phyloP scores from a whole-genome alignment of 2,888 invertebrate genomes.

The Isotomurus palustris region DNA sequence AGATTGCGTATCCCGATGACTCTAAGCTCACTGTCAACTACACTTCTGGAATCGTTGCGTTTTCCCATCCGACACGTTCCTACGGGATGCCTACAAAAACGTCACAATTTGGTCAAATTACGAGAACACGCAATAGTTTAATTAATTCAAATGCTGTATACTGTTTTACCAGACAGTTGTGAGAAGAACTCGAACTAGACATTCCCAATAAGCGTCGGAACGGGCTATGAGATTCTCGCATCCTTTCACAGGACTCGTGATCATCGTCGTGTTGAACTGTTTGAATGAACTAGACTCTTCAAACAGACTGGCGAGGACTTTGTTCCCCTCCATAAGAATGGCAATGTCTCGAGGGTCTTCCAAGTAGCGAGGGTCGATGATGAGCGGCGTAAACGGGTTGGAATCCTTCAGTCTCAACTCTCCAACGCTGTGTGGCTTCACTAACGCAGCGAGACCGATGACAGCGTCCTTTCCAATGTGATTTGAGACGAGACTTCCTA shows the following conservation, averaged over 20 bases:
- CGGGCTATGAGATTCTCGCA: constrained; percentile 21
- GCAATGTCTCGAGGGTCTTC: constrained; percentile 25
- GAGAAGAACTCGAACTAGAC: constrained; percentile 1
- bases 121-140: too few species aligned
- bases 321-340: constrained; percentile 24
- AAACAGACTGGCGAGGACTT: constrained; percentile 11
- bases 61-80: constrained; percentile 36
- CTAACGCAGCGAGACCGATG: constrained; percentile 17
- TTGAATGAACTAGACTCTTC: constrained; percentile 21
- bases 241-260: constrained; percentile 19
- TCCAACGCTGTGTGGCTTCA: constrained; percentile 25
- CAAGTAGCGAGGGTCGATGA: constrained; percentile 34
- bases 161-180: constrained; percentile 7
- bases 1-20: constrained; percentile 15
- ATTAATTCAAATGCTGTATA: too few species aligned
- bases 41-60: constrained; percentile 21
- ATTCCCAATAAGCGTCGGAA: constrained; percentile 32
- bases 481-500: constrained; percentile 14
- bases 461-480: constrained; percentile 28
- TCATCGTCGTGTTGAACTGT: constrained; percentile 18
- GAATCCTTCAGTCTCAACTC: constrained; percentile 23
- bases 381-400: constrained; percentile 21
- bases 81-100: constrained; percentile 18
- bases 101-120: background rate
- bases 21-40: constrained; percentile 33